Evolutionary conservation across 2,113 vertebrate genomes (phyloP), one percentile per base, ranked within the genome.

Genomic region (Lycaon pictus): DNA sequence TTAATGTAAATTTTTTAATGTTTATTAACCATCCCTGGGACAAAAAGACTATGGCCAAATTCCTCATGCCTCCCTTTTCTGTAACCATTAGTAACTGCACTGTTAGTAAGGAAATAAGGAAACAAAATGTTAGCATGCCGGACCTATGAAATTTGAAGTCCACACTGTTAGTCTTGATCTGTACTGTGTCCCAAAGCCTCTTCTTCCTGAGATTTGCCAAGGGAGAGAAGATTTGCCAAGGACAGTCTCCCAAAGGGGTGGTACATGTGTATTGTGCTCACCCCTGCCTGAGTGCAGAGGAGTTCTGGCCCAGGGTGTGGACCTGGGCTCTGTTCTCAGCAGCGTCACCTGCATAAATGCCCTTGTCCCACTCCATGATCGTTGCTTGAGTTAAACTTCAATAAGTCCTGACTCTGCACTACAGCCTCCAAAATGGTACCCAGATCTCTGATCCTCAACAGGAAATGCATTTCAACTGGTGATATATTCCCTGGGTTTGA

Each of bases 231-330:
- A 65, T 65, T 32, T 65, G 63, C 63, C 67, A 71, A 71, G 7
- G 67, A 71, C 1, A 3, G 67, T 4, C 25, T 20, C 22, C 43
- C 5, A 76, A 86, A 76, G 72, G 5, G n/a, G 20, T 7, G 1
- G 20, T 1, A 0, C 29, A 17, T 20, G 32, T 2, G 29, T 5
- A 56, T 15, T 11, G 8, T 15, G 48, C 13, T 13, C 11, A 3
- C 11, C 23, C 15, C 87, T 22, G 88, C 15, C 80, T 17, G 32
- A 23, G 3, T 0, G 6, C 2, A 15, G 74, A 25, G n/a, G 29
- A 0, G 7, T 27, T 29, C 62, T 22, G 19, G 53, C 27, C 56
- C 20, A 0, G 5, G 69, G 23, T 43, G 11, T 51, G 7, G n/a
- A 43, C 22, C 69, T 0, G 11, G 55, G 43, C 32, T 65, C 27